Evolutionary conservation across 2,888 invertebrate genomes (phyloP), one percentile per base, ranked within the genome.

Genomic region (Caenorhabditis auriculariae): DNA sequence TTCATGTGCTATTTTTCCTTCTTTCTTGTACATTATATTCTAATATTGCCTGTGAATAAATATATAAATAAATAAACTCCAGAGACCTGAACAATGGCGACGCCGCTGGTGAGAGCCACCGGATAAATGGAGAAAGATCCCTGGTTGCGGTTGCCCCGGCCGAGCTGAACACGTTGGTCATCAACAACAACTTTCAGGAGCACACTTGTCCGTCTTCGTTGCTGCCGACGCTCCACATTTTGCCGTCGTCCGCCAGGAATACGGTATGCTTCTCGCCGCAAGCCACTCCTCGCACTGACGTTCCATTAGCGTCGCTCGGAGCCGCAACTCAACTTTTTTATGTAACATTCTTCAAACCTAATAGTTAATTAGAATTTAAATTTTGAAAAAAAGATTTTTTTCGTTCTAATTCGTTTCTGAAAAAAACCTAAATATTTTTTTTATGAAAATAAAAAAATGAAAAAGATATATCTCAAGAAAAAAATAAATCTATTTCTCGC

Each of bases 241-340:
- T 64, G 21, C 77, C 76, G 29, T 74, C 70, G 4, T 60, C 60
- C 1, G 72, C 65, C 39, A 76, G 64, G 29, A 74, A 63, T 0
- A 76, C n/a, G 19, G 76, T 71, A 55, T 76, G 76, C 49, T 64
- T 60, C 51, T 74, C 74, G n/a, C 76, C 76, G 38, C 66, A 68
- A 1, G 75, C 73, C 2, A 75, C 63, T 9, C 47, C 19, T 37
- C 58, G 53, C 7, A 73, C 69, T 1, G 68, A 32, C 1, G 64
- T 59, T 24, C 72, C 73, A 7, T 58, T 44, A 1, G 53, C 42
- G 43, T 64, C 69, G 15, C 53, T 65, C 0, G 72, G 73, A 1
- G 63, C 71, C 9, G 69, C 72, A 32, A 75, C 71, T n/a, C n/a
- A n/a, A n/a, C n/a, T n/a, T n/a, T n/a, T n/a, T n/a, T n/a, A n/a